A percentile compares a stretch with the other conserved stretches of the same genome.
Conservation (phyloP, 2,888 invertebrate genomes). For the Iselma pallidipennis region DNA sequence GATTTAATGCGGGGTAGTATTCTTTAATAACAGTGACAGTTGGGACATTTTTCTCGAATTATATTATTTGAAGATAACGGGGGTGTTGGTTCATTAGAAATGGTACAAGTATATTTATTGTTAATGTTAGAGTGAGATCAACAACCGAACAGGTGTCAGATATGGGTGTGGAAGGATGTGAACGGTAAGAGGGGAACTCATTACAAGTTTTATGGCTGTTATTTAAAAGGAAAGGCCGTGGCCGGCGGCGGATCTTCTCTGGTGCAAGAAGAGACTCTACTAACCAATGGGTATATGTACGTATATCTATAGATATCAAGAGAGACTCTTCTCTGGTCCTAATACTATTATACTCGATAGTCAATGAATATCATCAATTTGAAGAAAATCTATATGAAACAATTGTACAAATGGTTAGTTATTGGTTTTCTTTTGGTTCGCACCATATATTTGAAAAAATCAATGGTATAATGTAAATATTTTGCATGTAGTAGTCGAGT, state of each 20-base stretch:
- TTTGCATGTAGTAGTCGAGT: background rate
- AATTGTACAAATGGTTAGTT: too few species aligned
- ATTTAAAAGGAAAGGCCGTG: conserved; percentile 42
- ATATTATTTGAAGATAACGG: background rate
- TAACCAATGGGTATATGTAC: background rate
- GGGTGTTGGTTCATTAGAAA: background rate
- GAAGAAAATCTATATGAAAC: background rate
- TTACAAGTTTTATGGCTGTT: conserved; percentile 43
- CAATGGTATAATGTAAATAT: too few species aligned
- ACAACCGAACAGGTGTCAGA: conserved; percentile 39
- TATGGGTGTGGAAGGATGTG: conserved; percentile 36
- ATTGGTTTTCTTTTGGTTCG: too few species aligned
- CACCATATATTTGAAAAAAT: too few species aligned
- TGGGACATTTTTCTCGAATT: background rate
- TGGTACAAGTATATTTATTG: background rate
- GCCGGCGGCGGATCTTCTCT: conserved; percentile 33
- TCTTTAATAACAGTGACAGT: background rate
- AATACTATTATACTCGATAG: background rate
- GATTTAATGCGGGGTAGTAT: background rate
- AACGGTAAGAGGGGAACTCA: conserved; percentile 34
- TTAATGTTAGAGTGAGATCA: conserved; percentile 28
- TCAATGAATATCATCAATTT: conserved; percentile 1
- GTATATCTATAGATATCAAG: background rate
- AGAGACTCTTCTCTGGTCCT: background rate
- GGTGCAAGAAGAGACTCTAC: conserved; percentile 29